phyloP scores from a whole-genome alignment of 1,140 invertebrate genomes.

The Pissodes strobi region DNA sequence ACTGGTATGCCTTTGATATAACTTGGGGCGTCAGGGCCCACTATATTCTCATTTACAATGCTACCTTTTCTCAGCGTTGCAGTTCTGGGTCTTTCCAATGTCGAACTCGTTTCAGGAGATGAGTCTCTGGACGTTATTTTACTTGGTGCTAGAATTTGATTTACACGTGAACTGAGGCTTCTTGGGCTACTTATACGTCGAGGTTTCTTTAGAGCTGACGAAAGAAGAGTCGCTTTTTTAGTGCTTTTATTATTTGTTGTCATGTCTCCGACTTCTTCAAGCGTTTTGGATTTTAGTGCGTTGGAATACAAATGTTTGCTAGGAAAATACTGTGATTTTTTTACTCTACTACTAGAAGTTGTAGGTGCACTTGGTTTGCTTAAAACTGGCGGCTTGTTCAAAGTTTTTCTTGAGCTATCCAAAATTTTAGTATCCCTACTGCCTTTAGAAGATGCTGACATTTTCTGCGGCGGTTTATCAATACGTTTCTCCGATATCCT shows the following conservation, averaged over 20 bases:
- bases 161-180: neutral
- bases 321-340: constrained; percentile 50
- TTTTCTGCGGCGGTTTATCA: too few species aligned
- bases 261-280: neutral
- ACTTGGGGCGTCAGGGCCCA: constrained; percentile 43
- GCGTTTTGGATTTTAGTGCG: constrained; percentile 40
- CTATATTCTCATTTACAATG: constrained; percentile 50
- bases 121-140: neutral
- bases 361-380: constrained; percentile 25
- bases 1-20: neutral
- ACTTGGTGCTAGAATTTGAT: neutral
- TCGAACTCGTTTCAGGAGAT: constrained; percentile 30
- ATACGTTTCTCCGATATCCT: too few species aligned
- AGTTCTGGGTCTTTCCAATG: constrained; percentile 48
- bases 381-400: neutral
- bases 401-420: constrained; percentile 4
- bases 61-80: constrained; percentile 49
- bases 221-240: neutral
- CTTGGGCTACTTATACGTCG: neutral
- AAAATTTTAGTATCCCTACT: neutral
- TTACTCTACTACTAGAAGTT: constrained; percentile 38
- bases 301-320: constrained; percentile 49
- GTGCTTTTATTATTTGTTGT: neutral
- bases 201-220: neutral
- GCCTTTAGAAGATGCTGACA: constrained; percentile 1